Base-by-base conservation (phyloP, 2,113 vertebrate genomes). In the Antechinus stuartii region DNA sequence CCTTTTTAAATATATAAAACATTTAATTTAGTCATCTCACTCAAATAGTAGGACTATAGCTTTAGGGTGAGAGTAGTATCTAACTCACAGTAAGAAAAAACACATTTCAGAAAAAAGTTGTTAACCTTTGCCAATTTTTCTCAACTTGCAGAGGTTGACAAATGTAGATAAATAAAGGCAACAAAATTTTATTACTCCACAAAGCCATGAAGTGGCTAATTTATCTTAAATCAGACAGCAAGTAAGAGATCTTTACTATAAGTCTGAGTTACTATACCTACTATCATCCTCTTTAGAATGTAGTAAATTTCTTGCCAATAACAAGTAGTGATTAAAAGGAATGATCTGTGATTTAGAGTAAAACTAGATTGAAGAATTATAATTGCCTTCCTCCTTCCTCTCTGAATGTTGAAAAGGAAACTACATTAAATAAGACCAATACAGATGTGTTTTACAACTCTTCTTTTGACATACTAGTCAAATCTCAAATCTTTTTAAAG, bases 1-100 rank as follows among this genome's bases (percentile, higher is more conserved):
- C 55, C 57, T 95, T 42, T 84, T 93, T 95, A 97, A 97, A 52
- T 61, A 98, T 98, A 97, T 97, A 98, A 98, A 98, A 98, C 97
- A 96, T 95, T 96, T 97, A 95, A 95, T 94, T 97, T 91, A 91
- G 57, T 97, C 96, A 96, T 96, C 61, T 27, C 97, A 97, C 97
- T 98, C 97, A 97, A 92, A 97, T 94, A 96, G 93, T 91, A 91
- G 92, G 93, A 93, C 90, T 47, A 42, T 8, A 95, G 91, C 25
- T 91, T 90, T 91, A 91, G 22, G 14, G 46, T 7, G 93, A 54
- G 90, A 93, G 56, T 54, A 91, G 11, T 46, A 94, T 27, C 56
- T 90, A 93, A 91, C 55, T 91, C 61, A 26, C 3, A 90, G 10
- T 90, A 52, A 90, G 93, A 47, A 54, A 55, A 49, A 76, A 35